Base-by-base conservation (phyloP, 1,140 invertebrate species). In the Papilio polyxenes region DNA sequence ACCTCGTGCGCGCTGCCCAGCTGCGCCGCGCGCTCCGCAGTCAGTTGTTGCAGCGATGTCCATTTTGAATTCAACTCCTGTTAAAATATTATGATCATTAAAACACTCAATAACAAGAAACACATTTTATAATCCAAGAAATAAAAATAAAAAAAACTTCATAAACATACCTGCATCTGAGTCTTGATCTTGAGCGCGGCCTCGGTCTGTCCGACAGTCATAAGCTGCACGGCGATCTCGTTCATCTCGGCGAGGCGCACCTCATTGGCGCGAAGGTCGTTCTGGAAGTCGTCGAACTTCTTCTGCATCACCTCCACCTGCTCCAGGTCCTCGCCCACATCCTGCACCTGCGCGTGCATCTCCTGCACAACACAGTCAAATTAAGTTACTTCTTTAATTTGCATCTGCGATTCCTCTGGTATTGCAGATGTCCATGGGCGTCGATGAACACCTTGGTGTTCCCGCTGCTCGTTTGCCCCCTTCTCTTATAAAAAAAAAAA, bases 201-300 rank as follows among this genome's bases (percentile, higher is more conserved):
- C 93, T 99, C 99, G 0, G 99, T 99, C 92, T 99, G 99, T 0
- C 99, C 99, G 80, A 99, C 96, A 53, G 98, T 98, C 92, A 99
- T 99, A 62, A 99, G 94, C 87, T 99, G 98, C 88, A 99, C 98
- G 11, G 99, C 98, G 86, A 99, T 99, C 93, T 99, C 98, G 93
- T 99, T 99, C 98, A 99, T 99, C 94, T 99, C 98, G 8, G 98
- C 98, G 72, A 99, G 95, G 82, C 99, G 97, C 7, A 99, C 98
- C 94, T 99, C 99, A 94, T 99, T 99, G 0, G 99, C 98, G 91
- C 99, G 98, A 82, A 99, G 94, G 92, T 99, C 99, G 78, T 98
- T 97, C 93, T 99, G 98, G 96, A 99, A 99, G 94, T 99, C 99
- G 92, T 99, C 99, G 95, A 99, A 99, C 95, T 99, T 99, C 97